Evolutionary conservation across 2,797 vertebrate species (phyloP).

Genomic region (Atherinosoma microstoma): DNA sequence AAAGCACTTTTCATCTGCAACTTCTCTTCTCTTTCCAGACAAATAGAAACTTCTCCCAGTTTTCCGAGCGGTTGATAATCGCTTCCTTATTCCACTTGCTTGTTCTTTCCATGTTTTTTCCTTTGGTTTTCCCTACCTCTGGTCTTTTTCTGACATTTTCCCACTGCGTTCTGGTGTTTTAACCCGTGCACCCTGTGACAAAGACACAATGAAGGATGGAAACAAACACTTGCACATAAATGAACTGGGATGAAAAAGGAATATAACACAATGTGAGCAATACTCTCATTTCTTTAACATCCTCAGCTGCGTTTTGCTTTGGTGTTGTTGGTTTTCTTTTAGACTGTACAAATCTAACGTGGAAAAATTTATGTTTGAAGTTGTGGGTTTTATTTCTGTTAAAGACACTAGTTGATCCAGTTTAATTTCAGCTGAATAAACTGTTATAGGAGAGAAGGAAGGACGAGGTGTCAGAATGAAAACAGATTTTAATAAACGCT

Average conservation of each 20-base stretch:
- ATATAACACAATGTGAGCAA: slow-evolving; percentile 50
- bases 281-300: slow-evolving; percentile 28
- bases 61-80: slow-evolving; percentile 42
- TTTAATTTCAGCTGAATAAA: slow-evolving; percentile 2
- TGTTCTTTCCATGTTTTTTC: background rate
- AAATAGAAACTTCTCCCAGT: slow-evolving; percentile 27
- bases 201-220: slow-evolving; percentile 58
- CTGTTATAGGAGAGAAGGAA: background rate
- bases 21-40: slow-evolving; percentile 47
- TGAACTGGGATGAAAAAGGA: slow-evolving; percentile 38
- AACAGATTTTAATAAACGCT: slow-evolving; percentile 41
- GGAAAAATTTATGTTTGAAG: slow-evolving; percentile 27
- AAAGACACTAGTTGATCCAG: slow-evolving; percentile 34
- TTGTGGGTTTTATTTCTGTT: slow-evolving; percentile 25
- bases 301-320: slow-evolving; percentile 21
- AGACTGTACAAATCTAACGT: slow-evolving; percentile 49
- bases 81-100: slow-evolving; percentile 31
- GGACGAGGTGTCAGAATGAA: background rate
- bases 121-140: background rate
- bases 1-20: slow-evolving; percentile 70
- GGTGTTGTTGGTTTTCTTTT: slow-evolving; percentile 11
- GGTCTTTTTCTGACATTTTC: slow-evolving; percentile 39
- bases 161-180: slow-evolving; percentile 24
- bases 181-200: slow-evolving; percentile 16
- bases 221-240: slow-evolving; percentile 65